Evolutionary conservation across 2,888 invertebrate species (phyloP).

Genomic region (Brenthis daphne): DNA sequence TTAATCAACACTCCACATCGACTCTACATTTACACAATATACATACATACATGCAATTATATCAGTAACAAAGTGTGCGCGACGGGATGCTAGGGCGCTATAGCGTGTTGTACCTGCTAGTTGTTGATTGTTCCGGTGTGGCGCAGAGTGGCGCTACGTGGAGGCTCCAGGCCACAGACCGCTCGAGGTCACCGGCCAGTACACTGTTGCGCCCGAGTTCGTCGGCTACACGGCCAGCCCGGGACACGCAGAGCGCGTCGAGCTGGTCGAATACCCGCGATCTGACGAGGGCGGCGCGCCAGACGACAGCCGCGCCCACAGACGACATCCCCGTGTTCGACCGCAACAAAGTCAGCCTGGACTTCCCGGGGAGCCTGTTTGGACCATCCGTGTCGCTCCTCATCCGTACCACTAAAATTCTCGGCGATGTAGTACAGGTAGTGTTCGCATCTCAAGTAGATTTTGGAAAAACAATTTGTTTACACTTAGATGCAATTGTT

Average conservation of each 20-base stretch:
- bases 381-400: slow-evolving; percentile 86
- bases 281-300: slow-evolving; percentile 45
- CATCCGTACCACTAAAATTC: slow-evolving; percentile 84
- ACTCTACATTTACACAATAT: neutral
- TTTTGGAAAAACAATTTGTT: too few relatives aligned
- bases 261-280: slow-evolving; percentile 32
- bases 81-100: slow-evolving; percentile 32
- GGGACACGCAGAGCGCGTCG: slow-evolving; percentile 41
- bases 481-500: too few relatives aligned
- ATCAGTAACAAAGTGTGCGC: slow-evolving; percentile 34
- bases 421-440: slow-evolving; percentile 86
- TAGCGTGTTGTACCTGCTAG: slow-evolving; percentile 13
- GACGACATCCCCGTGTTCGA: slow-evolving; percentile 84
- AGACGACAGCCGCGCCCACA: slow-evolving; percentile 68
- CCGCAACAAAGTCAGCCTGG: slow-evolving; percentile 85
- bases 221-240: slow-evolving; percentile 30
- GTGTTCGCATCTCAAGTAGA: neutral
- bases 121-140: slow-evolving; percentile 27
- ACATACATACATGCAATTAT: slow-evolving; percentile 32
- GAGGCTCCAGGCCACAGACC: slow-evolving; percentile 29
- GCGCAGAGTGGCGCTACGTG: slow-evolving; percentile 66
- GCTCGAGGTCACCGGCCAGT: slow-evolving; percentile 19
- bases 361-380: slow-evolving; percentile 85
- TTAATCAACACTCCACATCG: too few relatives aligned
- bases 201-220: slow-evolving; percentile 21